phyloP scores from a whole-genome alignment of 2,113 vertebrate species.

The Caloenas nicobarica region DNA sequence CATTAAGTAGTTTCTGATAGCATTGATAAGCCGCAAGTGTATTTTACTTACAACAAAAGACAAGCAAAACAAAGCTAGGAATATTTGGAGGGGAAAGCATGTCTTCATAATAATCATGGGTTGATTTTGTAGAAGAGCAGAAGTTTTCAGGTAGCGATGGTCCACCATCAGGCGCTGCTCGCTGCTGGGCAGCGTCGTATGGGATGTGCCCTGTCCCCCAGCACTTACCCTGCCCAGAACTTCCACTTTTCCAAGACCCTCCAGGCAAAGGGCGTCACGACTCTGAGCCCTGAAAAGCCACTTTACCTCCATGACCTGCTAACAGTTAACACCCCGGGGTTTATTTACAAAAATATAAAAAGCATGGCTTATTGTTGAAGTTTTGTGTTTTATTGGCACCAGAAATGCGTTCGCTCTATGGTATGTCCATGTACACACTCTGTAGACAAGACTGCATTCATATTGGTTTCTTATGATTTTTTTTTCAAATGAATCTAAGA shows the following conservation, averaged over 20 bases:
- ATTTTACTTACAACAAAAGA: neutral
- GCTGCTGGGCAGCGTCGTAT: neutral
- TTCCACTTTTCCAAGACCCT: neutral
- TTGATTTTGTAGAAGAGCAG: neutral
- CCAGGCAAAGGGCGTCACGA: fast-evolving
- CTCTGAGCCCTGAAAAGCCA: neutral
- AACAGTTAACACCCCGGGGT: neutral
- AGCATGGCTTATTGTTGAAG: constrained; percentile 47
- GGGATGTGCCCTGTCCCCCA: fast-evolving
- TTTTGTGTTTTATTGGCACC: constrained; percentile 74
- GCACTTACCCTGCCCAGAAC: neutral
- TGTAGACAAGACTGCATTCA: constrained; percentile 52
- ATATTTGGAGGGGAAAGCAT: neutral
- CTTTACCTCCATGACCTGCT: neutral
- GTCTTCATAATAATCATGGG: neutral
- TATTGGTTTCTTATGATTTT: constrained; percentile 45
- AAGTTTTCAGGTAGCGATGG: neutral
- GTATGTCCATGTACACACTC: constrained; percentile 49
- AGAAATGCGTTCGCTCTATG: constrained; percentile 60
- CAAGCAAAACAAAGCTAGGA: neutral
- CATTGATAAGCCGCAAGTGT: neutral
- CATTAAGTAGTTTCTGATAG: neutral
- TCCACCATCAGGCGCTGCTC: neutral
- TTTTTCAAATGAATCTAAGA: constrained; percentile 44
- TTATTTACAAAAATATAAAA: constrained; percentile 58